A percentile compares a stretch with the other conserved stretches of the same genome.
Evolutionary conservation across 2,888 invertebrate genomes (phyloP).

Genomic region (Pristionchus mayeri): DNA sequence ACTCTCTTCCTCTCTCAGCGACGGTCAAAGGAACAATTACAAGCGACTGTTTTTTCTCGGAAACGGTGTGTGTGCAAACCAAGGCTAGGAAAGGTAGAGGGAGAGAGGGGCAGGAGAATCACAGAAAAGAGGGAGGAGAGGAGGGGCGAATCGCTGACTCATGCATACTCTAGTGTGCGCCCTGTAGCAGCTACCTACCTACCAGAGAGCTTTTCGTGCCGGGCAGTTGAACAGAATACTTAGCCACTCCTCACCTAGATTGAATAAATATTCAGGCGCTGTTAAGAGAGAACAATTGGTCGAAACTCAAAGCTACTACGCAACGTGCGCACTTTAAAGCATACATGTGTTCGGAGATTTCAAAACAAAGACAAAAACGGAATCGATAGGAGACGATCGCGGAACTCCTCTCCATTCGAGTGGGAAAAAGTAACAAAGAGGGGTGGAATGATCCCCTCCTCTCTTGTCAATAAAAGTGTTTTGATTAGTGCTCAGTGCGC

Average conservation of each 20-base stretch:
- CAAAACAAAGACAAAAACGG: too few species aligned
- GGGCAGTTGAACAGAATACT: too few species aligned
- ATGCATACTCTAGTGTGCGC: not conserved
- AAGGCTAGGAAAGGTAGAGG: conserved; percentile 17
- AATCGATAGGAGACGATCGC: not conserved
- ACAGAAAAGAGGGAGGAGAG: not conserved
- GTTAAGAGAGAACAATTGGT: too few species aligned
- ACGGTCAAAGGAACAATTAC: not conserved
- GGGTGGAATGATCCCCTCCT: not conserved
- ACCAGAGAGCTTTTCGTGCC: not conserved
- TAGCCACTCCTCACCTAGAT: too few species aligned
- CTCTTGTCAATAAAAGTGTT: conserved; percentile 35
- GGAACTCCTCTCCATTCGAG: too few species aligned
- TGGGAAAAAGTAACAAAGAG: not conserved
- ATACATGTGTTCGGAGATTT: too few species aligned
- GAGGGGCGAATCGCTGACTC: not conserved
- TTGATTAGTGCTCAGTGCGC: conserved; percentile 13
- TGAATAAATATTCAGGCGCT: too few species aligned
- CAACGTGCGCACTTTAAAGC: too few species aligned
- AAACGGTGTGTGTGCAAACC: not conserved
- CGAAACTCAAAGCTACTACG: too few species aligned
- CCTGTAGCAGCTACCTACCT: not conserved
- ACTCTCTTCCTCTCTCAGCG: not conserved
- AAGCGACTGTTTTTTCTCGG: not conserved
- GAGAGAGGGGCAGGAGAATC: conserved; percentile 27